Percentiles rank a stretch among this genome's conserved stretches.
phyloP scores from a whole-genome alignment of 2,888 invertebrate species.

The Sepiola atlantica region DNA sequence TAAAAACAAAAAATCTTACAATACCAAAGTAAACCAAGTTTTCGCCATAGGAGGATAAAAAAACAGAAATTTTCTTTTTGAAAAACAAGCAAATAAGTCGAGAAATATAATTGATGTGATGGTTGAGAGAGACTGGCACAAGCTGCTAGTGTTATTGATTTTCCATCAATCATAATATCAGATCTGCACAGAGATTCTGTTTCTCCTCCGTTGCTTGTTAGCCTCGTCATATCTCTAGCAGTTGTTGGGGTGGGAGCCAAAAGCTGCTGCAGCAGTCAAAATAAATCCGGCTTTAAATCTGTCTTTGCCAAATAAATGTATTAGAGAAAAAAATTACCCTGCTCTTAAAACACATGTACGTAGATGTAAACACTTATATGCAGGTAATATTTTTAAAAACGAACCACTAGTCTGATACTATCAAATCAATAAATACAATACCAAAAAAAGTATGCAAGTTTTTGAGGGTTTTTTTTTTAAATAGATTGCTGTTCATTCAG shows the following conservation, averaged over 20 bases:
- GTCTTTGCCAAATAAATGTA: neutral
- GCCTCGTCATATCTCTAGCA: neutral
- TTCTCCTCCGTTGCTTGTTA: neutral
- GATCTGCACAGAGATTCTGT: neutral
- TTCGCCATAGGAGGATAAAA: neutral
- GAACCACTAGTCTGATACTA: neutral
- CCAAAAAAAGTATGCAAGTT: neutral
- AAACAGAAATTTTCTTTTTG: neutral
- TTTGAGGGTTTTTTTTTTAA: neutral
- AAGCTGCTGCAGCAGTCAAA: conserved; percentile 1
- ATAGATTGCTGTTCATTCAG: neutral
- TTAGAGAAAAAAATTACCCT: neutral
- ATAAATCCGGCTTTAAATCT: neutral
- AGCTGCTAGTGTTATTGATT: conserved; percentile 20
- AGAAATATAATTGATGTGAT: conserved; percentile 32
- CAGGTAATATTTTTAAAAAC: neutral
- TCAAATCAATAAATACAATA: conserved; percentile 5
- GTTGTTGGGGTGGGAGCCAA: neutral
- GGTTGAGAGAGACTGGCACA: conserved; percentile 23
- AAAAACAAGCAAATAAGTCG: neutral
- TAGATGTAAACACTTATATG: neutral
- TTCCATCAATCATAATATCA: conserved; percentile 32
- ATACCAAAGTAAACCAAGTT: neutral
- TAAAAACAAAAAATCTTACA: neutral
- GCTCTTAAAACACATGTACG: neutral